These are phyloP conservation scores for Lordiphosa andalusiaca DNA, from an alignment of 2,888 invertebrate genomes.

Conservation along the genomic window DNA sequence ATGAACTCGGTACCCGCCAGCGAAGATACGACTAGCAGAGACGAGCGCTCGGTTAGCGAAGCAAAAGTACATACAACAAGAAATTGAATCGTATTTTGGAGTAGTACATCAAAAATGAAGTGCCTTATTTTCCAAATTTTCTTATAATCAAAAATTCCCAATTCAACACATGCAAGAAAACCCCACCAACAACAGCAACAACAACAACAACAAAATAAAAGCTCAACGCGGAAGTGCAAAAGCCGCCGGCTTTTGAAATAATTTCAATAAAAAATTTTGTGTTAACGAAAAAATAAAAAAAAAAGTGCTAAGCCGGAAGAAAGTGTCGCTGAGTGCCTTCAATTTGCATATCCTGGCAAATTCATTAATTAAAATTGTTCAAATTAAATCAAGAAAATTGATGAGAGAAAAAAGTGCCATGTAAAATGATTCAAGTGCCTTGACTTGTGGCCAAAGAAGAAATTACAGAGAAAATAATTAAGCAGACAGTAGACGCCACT, in stretches of 20 bases:
- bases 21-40: constrained; percentile 76
- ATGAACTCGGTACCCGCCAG: constrained; percentile 80
- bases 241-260: constrained; percentile 58
- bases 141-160: too few relatives aligned
- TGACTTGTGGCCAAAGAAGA: constrained; percentile 50
- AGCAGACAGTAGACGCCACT: constrained; percentile 7
- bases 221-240: constrained; percentile 59
- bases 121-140: too few relatives aligned
- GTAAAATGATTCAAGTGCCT: constrained; percentile 56
- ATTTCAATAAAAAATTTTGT: constrained; percentile 23
- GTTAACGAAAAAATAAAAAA: constrained; percentile 19
- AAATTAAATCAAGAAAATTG: constrained; percentile 19
- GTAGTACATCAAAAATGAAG: too few relatives aligned
- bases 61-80: constrained; percentile 12
- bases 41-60: constrained; percentile 61
- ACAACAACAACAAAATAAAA: constrained; percentile 11
- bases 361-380: constrained; percentile 31
- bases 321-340: constrained; percentile 22
- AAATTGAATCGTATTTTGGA: not conserved
- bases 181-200: constrained; percentile 4
- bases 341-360: constrained; percentile 70
- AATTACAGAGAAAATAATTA: constrained; percentile 4
- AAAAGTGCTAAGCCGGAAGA: not conserved
- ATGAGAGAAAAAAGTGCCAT: constrained; percentile 52
- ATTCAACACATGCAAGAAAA: not conserved